Conservation (phyloP, 2,113 vertebrate species). For the Pleuronectes platessa region DNA sequence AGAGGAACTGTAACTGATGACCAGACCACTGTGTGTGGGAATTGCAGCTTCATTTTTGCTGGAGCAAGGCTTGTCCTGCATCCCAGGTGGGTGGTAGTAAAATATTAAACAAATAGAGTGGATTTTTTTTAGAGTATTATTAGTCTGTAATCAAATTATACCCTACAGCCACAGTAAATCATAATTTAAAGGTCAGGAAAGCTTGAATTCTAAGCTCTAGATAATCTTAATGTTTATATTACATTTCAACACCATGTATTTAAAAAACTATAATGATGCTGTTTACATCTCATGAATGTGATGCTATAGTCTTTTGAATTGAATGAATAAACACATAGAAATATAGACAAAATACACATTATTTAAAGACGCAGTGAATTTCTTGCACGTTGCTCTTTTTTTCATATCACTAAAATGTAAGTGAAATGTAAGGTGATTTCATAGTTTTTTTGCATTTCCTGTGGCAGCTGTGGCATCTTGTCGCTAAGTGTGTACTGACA, state of each 20-base stretch:
- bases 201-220: too few species aligned
- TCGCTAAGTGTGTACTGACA: conserved; percentile 63
- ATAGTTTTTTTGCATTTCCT: conserved; percentile 41
- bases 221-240: too few species aligned
- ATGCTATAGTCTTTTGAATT: background rate
- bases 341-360: background rate
- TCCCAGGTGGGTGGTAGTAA: conserved; percentile 23
- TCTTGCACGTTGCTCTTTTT: background rate
- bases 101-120: conserved; percentile 9
- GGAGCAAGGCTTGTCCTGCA: background rate
- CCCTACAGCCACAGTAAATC: conserved; percentile 10
- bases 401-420: conserved; percentile 23
- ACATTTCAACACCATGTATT: too few species aligned
- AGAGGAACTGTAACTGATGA: conserved; percentile 36
- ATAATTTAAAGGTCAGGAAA: background rate
- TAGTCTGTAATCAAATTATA: conserved; percentile 3
- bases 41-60: conserved; percentile 3
- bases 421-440: conserved; percentile 29
- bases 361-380: background rate
- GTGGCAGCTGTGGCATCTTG: conserved; percentile 60
- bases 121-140: conserved; percentile 3
- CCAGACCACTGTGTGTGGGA: background rate
- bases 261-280: too few species aligned
- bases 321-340: background rate
- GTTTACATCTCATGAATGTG: background rate